Evolutionary conservation across 2,888 invertebrate genomes (phyloP), one percentile per base, ranked within the genome.

Genomic region (Eristalis pertinax): DNA sequence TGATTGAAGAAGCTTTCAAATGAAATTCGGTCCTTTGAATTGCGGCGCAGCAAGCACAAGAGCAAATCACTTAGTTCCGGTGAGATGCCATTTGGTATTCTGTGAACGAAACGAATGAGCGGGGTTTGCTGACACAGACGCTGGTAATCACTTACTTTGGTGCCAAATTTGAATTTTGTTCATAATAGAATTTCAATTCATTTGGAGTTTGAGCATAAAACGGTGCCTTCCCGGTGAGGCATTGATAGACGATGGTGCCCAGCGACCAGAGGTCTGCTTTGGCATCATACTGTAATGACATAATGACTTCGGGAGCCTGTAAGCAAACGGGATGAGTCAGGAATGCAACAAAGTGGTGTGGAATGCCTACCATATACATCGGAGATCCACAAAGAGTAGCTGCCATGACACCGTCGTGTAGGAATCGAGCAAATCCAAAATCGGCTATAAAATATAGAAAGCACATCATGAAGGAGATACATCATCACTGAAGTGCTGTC

Each of bases 201-300:
- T 99, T 99, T 15, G 99, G 99, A 22, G 99, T 99, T 91, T 97
- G 97, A 64, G 99, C 99, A 94, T 98, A 97, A 94, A 99, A 99
- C 38, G 99, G 99, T 56, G 99, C 99, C 93, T 98, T 98, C 88
- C 99, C 99, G 32, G 99, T 99, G 89, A 99, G 95, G 94, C 99
- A 99, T 93, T 99, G 99, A 94, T 98, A 99, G 83, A 99, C 97
- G 90, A 99, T 99, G 22, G 99, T 99, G 75, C 99, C 99, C 90
- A 99, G 95, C 89, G 99, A 99, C 99, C 99, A 99, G 82, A 99
- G 95, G 94, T 99, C 99, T 11, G 99, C 99, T 94, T 99, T 99
- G 75, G 99, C 99, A 93, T 99, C 99, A 92, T 99, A 99, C 92
- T 99, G 98, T 88, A 98, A 94, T 2, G 99, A 99, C 99, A 99